Base-by-base conservation (phyloP, 1,140 invertebrate genomes). In the Ceratosolen solmsi region DNA sequence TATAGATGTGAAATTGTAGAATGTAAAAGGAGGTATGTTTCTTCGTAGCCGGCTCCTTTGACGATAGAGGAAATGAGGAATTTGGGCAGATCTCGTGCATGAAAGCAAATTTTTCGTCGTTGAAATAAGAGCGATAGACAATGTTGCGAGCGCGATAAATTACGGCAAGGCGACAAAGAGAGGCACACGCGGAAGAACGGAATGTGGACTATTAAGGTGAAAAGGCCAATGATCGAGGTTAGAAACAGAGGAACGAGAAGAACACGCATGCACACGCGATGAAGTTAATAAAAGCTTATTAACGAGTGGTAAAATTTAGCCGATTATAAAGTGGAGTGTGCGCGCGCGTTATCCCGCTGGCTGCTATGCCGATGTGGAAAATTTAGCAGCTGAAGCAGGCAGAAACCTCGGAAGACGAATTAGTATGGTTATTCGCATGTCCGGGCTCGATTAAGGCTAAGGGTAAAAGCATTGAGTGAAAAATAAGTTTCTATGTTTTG, bases 221-320 rank as follows among this genome's bases (percentile, higher is more conserved):
- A 46, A 65, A 77, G 33, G 63, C 63, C 58, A 63, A 74, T 46
- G 33, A 80, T 83, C 79, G 82, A 60, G 33, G 71, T 30, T 25
- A 22, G 73, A 56, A 56, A 81, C 82, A 83, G 83, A 82, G 75
- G 78, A 65, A 70, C 56, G 58, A 84, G 65, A 83, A 73, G 78
- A 73, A 71, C 27, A 25, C 13, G 30, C 13, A 63, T 15, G 63
- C 15, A 38, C 30, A 33, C 60, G 30, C 5, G 20, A 36, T 9
- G n/a, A 15, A 49, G 46, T 72, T 46, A 51, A 72, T 46, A 72
- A 51, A 72, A 51, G 70, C 70, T 72, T 30, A 49, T 72, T 51
- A 51, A 49, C 46, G 70, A 49, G 70, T 49, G n/a, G 70, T 72
- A 49, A 72, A 46, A 72, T 72, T 72, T 49, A 72, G 70, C 25